phyloP scores from a whole-genome alignment of 2,888 invertebrate species.

The Fragum fragum region DNA sequence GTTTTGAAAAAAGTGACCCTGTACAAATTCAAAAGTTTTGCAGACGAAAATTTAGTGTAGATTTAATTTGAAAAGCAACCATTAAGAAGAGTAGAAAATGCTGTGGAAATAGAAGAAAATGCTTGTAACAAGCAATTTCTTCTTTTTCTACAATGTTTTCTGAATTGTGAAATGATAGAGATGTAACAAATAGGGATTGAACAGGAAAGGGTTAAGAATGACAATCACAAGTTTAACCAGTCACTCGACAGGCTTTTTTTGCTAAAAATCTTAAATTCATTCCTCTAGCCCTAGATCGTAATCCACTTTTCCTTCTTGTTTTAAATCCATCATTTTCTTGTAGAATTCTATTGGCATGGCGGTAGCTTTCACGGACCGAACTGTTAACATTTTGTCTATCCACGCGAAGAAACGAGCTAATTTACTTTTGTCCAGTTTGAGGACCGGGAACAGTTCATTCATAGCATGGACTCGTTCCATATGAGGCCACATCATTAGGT shows the following conservation, averaged over 20 bases:
- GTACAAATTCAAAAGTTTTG: too few relatives aligned
- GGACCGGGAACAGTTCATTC: conserved; percentile 1
- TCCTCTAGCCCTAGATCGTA: conserved; percentile 43
- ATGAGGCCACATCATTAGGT: conserved; percentile 68
- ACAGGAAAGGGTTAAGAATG: too few relatives aligned
- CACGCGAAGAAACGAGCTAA: conserved; percentile 53
- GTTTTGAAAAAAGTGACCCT: too few relatives aligned
- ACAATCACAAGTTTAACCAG: not conserved
- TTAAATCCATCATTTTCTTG: not conserved
- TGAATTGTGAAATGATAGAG: not conserved
- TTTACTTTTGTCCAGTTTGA: conserved; percentile 33
- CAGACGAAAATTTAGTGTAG: too few relatives aligned
- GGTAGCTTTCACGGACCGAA: conserved; percentile 61
- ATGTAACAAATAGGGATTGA: too few relatives aligned
- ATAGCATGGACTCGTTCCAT: conserved; percentile 44
- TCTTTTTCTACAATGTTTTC: too few relatives aligned
- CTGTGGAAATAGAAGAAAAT: too few relatives aligned
- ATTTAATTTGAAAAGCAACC: too few relatives aligned
- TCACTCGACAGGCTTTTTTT: not conserved
- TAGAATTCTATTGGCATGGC: conserved; percentile 25
- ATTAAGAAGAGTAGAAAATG: too few relatives aligned
- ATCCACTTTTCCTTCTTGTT: conserved; percentile 1
- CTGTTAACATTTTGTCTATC: conserved; percentile 50
- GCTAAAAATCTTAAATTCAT: conserved; percentile 10
- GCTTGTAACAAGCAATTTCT: too few relatives aligned